These are phyloP conservation scores for Exocentrus adspersus DNA, from an alignment of 2,888 invertebrate species.

Conservation along the genomic window DNA sequence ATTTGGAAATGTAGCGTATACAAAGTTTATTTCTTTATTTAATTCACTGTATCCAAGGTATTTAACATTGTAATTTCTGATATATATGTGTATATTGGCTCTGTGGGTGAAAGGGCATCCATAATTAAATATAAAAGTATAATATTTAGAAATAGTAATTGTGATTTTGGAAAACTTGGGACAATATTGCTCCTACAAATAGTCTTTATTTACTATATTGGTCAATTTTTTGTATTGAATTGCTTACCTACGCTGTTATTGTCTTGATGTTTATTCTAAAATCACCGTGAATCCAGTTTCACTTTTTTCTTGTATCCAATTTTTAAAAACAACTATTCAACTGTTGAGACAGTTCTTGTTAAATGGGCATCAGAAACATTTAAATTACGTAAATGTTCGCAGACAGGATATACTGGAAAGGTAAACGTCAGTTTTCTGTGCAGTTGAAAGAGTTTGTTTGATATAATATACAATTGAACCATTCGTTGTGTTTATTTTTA, in stretches of 20 bases:
- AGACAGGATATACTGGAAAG: constrained; percentile 41
- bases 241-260: constrained; percentile 50
- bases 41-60: constrained; percentile 50
- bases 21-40: constrained; percentile 38
- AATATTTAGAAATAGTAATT: constrained; percentile 53
- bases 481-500: constrained; percentile 41
- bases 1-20: constrained; percentile 51
- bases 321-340: constrained; percentile 56
- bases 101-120: constrained; percentile 62
- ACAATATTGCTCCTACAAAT: constrained; percentile 51
- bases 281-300: constrained; percentile 54
- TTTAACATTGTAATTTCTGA: constrained; percentile 57
- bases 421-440: constrained; percentile 46
- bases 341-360: constrained; percentile 54
- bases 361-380: constrained; percentile 49
- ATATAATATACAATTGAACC: constrained; percentile 57
- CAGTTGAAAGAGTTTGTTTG: constrained; percentile 58
- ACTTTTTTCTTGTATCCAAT: constrained; percentile 53
- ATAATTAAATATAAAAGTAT: constrained; percentile 45
- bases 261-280: constrained; percentile 57
- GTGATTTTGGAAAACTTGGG: constrained; percentile 59
- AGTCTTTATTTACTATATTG: constrained; percentile 15
- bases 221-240: constrained; percentile 18
- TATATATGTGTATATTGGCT: constrained; percentile 60
- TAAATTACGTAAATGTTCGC: constrained; percentile 46